Evolutionary conservation across 2,888 invertebrate species (phyloP).

Genomic region (Eledone cirrhosa): DNA sequence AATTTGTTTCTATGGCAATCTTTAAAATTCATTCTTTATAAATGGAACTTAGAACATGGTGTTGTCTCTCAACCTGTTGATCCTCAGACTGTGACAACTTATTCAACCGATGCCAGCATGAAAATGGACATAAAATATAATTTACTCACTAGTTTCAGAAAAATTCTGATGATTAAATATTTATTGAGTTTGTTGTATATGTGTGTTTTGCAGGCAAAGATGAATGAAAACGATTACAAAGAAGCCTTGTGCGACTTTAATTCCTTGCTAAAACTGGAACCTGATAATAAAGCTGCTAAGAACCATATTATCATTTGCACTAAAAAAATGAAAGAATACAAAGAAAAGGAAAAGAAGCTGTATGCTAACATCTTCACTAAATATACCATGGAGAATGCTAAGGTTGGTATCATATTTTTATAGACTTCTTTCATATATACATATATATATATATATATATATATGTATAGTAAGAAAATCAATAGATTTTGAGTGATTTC

Average conservation of each 20-base stretch:
- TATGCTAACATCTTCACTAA: conserved; percentile 97
- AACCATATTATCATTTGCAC: conserved; percentile 79
- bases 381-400: conserved; percentile 70
- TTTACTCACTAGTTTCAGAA: no score
- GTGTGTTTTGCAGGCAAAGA: conserved; percentile 71
- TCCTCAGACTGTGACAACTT: no score
- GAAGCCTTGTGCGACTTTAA: conserved; percentile 82
- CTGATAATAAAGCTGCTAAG: conserved; percentile 87
- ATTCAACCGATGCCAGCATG: no score
- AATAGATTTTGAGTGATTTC: no score
- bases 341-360: conserved; percentile 83
- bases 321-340: conserved; percentile 78
- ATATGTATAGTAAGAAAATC: no score
- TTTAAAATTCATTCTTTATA: no score
- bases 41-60: no score
- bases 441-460: no score
- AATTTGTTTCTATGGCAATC: no score
- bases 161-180: no score
- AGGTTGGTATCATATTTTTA: conserved; percentile 41
- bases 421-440: background rate
- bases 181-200: background rate
- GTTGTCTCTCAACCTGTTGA: no score
- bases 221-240: conserved; percentile 80
- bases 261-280: conserved; percentile 79
- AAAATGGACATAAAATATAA: no score